Evolutionary conservation across 2,113 vertebrate genomes (phyloP), one percentile per base, ranked within the genome.

Genomic region (Varanus komodoensis): DNA sequence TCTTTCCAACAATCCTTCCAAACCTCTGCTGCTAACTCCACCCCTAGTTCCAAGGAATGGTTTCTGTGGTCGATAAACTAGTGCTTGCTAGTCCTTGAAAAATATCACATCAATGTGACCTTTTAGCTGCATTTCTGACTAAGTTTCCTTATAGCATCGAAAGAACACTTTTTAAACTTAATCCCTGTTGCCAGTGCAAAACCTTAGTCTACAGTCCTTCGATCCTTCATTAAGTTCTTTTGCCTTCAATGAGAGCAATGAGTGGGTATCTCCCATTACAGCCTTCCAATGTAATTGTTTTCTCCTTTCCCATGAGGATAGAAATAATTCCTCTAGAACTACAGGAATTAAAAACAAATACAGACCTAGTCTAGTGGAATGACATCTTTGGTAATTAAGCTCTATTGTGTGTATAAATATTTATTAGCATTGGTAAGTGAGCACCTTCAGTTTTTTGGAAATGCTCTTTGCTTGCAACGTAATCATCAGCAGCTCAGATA

Each of bases 331-430:
- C 38, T 67, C 27, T 64, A 54, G 54, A 89, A 75, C 8, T 77
- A 83, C 25, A 44, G 14, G 54, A 83, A 29, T 83, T 79, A 38
- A 86, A 29, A 64, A 82, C 32, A 73, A 52, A 80, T 69, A 61
- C 32, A 27, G 27, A 27, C 8, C 29, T 73, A 73, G 23, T 69
- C 12, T 82, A 82, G 44, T 61, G 52, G 74, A 86, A 71, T 54
- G 74, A 69, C 50, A 57, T 44, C 75, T 78, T 34, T 54, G n/a
- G 27, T 61, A 89, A 89, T 84, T 89, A 89, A 89, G 67, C 25
- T 79, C 44, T 61, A 52, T 77, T 89, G 44, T n/a, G 14, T 84
- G 27, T 84, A 78, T 84, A 89, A 85, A 89, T 79, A 85, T 69
- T 68, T 68, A 89, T 84, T 89, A 19, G 48, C 32, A 38, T 54